Evolutionary conservation across 2,113 vertebrate genomes (phyloP).

Genomic region (Oreochromis aureus): DNA sequence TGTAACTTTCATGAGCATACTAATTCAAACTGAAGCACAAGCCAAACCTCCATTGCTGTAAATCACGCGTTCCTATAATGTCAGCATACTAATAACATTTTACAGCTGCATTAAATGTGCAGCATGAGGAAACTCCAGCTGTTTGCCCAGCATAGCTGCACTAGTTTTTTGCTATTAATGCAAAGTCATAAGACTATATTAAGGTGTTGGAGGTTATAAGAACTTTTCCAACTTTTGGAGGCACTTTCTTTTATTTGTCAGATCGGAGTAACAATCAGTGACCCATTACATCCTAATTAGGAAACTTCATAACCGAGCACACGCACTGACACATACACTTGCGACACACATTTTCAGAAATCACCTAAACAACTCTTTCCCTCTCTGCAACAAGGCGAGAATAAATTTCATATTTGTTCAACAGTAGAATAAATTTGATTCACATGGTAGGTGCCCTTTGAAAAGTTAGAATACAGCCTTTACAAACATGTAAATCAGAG

Average conservation of each 20-base stretch:
- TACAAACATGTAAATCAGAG: neutral
- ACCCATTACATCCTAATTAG: neutral
- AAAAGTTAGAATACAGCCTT: neutral
- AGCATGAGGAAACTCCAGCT: neutral
- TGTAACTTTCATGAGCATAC: neutral
- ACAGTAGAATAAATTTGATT: neutral
- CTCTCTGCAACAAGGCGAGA: neutral
- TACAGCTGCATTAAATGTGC: neutral
- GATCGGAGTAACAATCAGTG: neutral
- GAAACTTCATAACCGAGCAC: neutral
- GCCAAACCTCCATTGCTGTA: neutral
- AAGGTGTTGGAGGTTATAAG: neutral
- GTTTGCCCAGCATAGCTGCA: neutral
- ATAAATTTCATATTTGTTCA: neutral
- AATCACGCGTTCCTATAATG: slow-evolving; percentile 21
- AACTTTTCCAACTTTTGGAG: neutral
- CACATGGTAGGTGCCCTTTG: neutral
- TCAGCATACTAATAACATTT: slow-evolving; percentile 14
- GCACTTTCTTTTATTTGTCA: neutral
- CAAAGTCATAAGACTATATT: neutral
- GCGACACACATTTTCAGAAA: neutral
- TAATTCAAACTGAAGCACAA: neutral
- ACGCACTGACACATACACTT: neutral
- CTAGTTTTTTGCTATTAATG: neutral
- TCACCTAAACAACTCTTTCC: neutral